Evolutionary conservation across 2,797 vertebrate species (phyloP), one percentile per base, ranked within the genome.

Genomic region (Clarias fuscus): DNA sequence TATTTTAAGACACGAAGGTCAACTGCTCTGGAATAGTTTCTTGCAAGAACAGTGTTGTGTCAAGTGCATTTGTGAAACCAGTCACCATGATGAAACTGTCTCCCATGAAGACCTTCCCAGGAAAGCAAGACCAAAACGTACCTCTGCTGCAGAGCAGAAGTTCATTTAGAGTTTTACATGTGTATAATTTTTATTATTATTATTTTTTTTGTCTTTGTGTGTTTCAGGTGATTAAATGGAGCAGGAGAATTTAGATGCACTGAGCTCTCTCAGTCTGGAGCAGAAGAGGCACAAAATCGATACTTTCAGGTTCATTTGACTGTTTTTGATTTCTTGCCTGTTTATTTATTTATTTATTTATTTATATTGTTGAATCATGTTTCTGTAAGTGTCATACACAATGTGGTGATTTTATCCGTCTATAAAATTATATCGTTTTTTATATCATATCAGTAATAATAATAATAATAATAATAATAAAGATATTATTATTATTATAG

Each of bases 271-370:
- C 27, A 58, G 48, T 83, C 43, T 48, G 67, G 24, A 83, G 85
- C 65, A 77, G 75, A 83, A 68, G 84, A 67, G 59, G 20, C 33
- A 65, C 62, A 1, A 37, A 1, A 77, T 14, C 10, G 86, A 91
- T 5, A 84, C 86, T 22, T 94, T 95, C 93, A 94, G 95, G 95
- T 96, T 56, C 4, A 62, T 72, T 48, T 1, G 14, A 27, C 30
- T 13, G 11, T 37, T 65, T 13, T 22, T 70, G 1, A 37, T 37
- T 37, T 8, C 7, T 43, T 43, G 43, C 43, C 43, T 64, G 20
- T 82, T 67, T 65, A 10, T 24, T 14, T 76, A 10, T 13, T 84
- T 20, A 18, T 62, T 58, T 7, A 11, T 10, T 37, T 64, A 3
- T 24, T 4, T 62, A 20, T 37, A 27, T 7, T 79, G n/a, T 65